Conservation (phyloP, 2,113 vertebrate genomes). For the Chloroceryle aenea region DNA sequence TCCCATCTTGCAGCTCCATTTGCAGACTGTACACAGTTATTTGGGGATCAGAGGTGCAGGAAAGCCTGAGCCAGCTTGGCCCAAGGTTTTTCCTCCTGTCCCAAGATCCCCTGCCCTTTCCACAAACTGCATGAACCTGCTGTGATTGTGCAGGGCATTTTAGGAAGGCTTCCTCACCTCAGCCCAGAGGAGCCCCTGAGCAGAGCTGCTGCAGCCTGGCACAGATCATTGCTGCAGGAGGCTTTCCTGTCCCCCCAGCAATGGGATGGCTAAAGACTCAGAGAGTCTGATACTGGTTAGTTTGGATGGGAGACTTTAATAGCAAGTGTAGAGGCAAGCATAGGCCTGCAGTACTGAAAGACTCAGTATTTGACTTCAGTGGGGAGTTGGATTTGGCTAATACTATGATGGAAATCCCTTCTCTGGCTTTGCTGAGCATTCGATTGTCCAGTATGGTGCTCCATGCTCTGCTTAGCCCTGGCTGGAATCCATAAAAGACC, state of each 20-base stretch:
- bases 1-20: fast-evolving
- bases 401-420: background rate
- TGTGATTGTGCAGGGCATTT: background rate
- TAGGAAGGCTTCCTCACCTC: background rate
- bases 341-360: background rate
- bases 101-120: background rate
- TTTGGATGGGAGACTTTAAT: background rate
- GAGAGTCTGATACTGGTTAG: background rate
- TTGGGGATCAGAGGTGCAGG: background rate
- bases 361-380: background rate
- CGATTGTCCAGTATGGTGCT: background rate
- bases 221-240: fast-evolving
- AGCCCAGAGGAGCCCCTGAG: background rate
- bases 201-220: background rate
- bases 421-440: background rate
- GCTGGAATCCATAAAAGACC: background rate
- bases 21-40: fast-evolving
- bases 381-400: background rate
- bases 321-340: background rate
- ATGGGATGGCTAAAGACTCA: background rate
- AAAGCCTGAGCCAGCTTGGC: background rate
- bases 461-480: background rate
- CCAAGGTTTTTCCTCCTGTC: background rate
- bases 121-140: background rate
- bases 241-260: background rate